phyloP scores from a whole-genome alignment of 92 coral and sea anemone genomes.

The Palythoa grandis region DNA sequence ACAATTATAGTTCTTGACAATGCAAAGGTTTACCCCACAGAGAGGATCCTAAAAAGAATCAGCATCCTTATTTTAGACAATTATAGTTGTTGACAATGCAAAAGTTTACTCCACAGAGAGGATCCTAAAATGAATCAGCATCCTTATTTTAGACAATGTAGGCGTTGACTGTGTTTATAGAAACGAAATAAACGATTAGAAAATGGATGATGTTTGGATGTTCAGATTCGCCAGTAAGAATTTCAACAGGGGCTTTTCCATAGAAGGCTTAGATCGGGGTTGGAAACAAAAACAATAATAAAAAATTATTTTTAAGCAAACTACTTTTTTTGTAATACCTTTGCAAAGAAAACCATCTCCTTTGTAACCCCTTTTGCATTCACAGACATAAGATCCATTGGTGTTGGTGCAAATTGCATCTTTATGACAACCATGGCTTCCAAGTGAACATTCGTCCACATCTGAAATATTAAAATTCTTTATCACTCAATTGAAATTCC shows the following conservation, averaged over 20 bases:
- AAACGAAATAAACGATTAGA: no score
- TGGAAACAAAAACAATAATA: neutral
- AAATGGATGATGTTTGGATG: neutral
- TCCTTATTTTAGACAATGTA: no score
- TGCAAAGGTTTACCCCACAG: no score
- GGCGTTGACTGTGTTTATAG: neutral
- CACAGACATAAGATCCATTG: conserved; percentile 42
- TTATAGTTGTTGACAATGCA: no score
- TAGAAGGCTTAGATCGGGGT: no score
- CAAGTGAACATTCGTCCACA: conserved; percentile 51
- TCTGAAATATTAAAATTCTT: conserved; percentile 27
- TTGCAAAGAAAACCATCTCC: conserved; percentile 30
- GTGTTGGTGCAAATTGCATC: conserved; percentile 47
- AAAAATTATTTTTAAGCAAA: no score
- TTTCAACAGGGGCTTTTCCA: neutral
- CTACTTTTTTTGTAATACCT: neutral
- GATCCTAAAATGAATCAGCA: no score
- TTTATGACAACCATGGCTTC: conserved; percentile 30
- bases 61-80: no score
- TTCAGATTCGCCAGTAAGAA: neutral
- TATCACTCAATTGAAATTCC: neutral
- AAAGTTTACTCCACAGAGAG: no score
- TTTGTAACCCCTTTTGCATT: conserved; percentile 48
- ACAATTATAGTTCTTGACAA: no score
- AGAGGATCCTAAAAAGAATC: no score